These are phyloP conservation scores for Metalampra italica DNA, from an alignment of 2,888 invertebrate genomes.

Conservation along the genomic window DNA sequence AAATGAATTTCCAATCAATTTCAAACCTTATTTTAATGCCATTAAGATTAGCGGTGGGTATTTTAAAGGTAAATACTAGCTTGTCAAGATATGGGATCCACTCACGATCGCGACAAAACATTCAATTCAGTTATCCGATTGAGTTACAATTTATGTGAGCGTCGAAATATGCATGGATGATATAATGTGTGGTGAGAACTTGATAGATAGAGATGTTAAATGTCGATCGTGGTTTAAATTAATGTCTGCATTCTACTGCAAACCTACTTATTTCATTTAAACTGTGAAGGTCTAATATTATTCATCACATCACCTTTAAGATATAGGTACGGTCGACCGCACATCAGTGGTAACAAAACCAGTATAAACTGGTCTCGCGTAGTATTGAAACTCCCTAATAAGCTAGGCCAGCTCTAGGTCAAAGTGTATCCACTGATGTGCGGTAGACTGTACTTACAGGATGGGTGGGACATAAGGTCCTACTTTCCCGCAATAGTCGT, in stretches of 20 bases:
- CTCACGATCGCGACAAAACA: constrained; percentile 51
- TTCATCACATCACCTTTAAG: no score
- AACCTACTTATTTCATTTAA: no score
- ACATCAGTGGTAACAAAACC: no score
- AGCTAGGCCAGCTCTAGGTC: no score
- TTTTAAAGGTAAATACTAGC: constrained; percentile 8
- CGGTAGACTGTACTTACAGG: no score
- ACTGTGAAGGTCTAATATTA: no score
- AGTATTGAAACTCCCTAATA: no score
- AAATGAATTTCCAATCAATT: constrained; percentile 16
- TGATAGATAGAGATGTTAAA: not conserved
- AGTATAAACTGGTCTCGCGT: no score
- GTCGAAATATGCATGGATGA: constrained; percentile 14
- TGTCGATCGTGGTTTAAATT: not conserved
- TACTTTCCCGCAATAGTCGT: no score
- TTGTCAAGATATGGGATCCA: constrained; percentile 36
- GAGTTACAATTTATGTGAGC: constrained; percentile 27
- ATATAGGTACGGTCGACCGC: no score
- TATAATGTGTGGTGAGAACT: constrained; percentile 12
- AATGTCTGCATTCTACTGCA: not conserved
- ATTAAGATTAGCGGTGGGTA: constrained; percentile 5
- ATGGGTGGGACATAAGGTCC: no score
- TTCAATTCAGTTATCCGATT: constrained; percentile 40
- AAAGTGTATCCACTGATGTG: no score
- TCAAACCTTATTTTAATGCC: constrained; percentile 10